A percentile compares a stretch with the other conserved stretches of the same genome.
Conservation (phyloP, 2,797 vertebrate genomes). For the Acrossocheilus wenchowensis region DNA sequence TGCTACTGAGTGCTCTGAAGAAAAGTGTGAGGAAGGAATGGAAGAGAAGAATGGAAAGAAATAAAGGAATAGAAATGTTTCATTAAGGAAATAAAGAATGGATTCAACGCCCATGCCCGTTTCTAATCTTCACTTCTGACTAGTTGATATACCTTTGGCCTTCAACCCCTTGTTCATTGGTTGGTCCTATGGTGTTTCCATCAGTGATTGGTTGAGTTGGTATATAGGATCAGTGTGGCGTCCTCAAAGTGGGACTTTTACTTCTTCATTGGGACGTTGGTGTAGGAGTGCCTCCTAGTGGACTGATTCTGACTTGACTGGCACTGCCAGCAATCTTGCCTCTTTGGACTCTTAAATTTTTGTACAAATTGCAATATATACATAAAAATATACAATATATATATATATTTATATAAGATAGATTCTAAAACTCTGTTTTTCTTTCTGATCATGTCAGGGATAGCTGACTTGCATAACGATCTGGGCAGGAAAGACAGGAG, state of each 20-base stretch:
- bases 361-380: constrained; percentile 26
- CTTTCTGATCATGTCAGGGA: constrained; percentile 78
- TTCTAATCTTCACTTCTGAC: constrained; percentile 10
- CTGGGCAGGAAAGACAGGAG: constrained; percentile 71
- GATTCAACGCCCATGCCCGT: not conserved
- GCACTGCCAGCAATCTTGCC: constrained; percentile 33
- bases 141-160: constrained; percentile 23
- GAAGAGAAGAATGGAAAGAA: constrained; percentile 11
- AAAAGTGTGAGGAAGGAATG: not conserved
- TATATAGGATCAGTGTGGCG: constrained; percentile 1
- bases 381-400: constrained; percentile 35
- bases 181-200: constrained; percentile 25
- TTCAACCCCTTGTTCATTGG: constrained; percentile 22
- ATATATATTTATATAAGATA: constrained; percentile 20
- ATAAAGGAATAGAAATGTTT: constrained; percentile 2
- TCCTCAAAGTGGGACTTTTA: constrained; percentile 17
- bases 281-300: constrained; percentile 64
- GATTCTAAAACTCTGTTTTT: constrained; percentile 62
- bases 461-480: constrained; percentile 77
- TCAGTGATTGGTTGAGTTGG: constrained; percentile 24
- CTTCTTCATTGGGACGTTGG: constrained; percentile 3
- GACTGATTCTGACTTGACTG: constrained; percentile 33
- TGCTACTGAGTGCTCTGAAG: constrained; percentile 89
- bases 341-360: constrained; percentile 16
- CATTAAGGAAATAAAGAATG: not conserved